Evolutionary conservation across 2,888 invertebrate genomes (phyloP).

Genomic region (Plebejus anna): DNA sequence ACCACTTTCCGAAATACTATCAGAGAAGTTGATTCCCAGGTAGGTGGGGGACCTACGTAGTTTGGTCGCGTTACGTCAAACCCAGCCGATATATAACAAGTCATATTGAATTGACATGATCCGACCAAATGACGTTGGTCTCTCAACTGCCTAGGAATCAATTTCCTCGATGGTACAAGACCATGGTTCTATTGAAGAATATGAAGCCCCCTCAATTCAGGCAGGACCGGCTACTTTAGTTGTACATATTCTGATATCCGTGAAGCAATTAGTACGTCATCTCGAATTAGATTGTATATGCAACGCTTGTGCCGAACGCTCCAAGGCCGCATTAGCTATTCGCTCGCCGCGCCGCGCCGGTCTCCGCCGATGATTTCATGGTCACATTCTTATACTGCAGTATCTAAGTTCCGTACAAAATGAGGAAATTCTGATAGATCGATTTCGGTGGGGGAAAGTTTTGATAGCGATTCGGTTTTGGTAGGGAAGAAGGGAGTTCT

Average conservation of each 20-base stretch:
- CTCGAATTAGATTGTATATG: slow-evolving; percentile 30
- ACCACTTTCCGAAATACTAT: too few species aligned
- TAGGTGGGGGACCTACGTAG: too few species aligned
- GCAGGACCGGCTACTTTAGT: neutral
- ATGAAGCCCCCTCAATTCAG: neutral
- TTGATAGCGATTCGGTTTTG: neutral
- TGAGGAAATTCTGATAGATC: neutral
- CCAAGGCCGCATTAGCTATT: slow-evolving; percentile 28
- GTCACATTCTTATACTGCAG: slow-evolving; percentile 21
- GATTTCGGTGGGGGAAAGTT: neutral
- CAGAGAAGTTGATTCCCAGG: too few species aligned
- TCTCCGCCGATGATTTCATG: slow-evolving; percentile 27
- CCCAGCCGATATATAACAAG: too few species aligned
- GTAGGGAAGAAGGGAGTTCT: neutral
- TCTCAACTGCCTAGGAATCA: too few species aligned
- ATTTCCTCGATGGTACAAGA: too few species aligned
- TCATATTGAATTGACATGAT: too few species aligned
- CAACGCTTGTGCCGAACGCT: neutral
- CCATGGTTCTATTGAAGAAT: neutral
- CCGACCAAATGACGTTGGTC: too few species aligned
- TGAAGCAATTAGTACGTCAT: slow-evolving; percentile 9
- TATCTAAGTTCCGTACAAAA: slow-evolving; percentile 13
- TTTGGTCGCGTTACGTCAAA: too few species aligned
- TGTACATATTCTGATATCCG: neutral
- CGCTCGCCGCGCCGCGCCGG: neutral